Conservation (phyloP, 2,888 invertebrate species). For the Lydus trimaculatus region DNA sequence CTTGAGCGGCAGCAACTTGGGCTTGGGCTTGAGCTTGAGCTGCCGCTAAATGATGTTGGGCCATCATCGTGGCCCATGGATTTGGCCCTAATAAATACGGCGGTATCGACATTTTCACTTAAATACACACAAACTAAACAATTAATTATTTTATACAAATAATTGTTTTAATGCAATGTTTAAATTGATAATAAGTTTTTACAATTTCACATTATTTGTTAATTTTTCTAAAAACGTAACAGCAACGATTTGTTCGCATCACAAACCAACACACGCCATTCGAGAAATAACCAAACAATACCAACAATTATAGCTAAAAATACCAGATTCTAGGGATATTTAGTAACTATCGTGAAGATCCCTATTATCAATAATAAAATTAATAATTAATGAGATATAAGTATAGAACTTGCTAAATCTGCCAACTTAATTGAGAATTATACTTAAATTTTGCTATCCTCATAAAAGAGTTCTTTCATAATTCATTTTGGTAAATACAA, state of each 20-base stretch:
- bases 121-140: background rate
- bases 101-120: slow-evolving; percentile 74
- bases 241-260: background rate
- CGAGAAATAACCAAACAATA: background rate
- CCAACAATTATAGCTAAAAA: background rate
- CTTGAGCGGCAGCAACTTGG: slow-evolving; percentile 67
- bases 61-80: slow-evolving; percentile 89
- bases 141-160: background rate
- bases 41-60: slow-evolving; percentile 80
- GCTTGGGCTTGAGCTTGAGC: slow-evolving; percentile 76
- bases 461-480: too few relatives aligned
- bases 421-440: too few relatives aligned
- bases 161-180: background rate
- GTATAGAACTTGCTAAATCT: too few relatives aligned
- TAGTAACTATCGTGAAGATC: background rate
- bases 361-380: background rate
- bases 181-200: background rate
- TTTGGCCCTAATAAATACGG: slow-evolving; percentile 79
- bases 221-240: background rate
- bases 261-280: background rate
- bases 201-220: slow-evolving; percentile 1
- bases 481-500: too few relatives aligned
- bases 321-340: background rate
- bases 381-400: too few relatives aligned
- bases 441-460: too few relatives aligned